These are phyloP conservation scores for Watsonalla cultraria DNA, from an alignment of 2,888 invertebrate genomes.

Conservation along the genomic window DNA sequence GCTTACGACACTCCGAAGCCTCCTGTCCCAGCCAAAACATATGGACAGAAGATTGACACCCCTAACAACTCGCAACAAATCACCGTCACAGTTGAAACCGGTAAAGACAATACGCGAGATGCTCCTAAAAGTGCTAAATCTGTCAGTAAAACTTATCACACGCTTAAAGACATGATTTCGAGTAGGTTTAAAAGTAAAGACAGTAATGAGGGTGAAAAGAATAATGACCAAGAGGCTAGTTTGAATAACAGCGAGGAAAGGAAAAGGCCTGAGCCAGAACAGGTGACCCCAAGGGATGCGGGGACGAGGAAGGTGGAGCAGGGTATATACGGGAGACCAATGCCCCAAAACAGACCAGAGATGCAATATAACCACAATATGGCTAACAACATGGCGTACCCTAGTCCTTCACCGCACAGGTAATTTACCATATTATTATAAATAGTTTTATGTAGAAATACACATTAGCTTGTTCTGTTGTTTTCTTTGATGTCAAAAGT, in stretches of 20 bases:
- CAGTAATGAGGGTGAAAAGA: constrained; percentile 75
- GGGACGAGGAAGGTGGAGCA: constrained; percentile 76
- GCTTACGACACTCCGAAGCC: constrained; percentile 69
- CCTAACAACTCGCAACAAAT: constrained; percentile 73
- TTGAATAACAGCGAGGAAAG: constrained; percentile 82
- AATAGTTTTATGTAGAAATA: too few species aligned
- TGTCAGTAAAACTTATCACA: constrained; percentile 89
- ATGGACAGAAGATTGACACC: constrained; percentile 52
- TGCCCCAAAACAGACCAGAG: constrained; percentile 70
- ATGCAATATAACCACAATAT: constrained; percentile 66
- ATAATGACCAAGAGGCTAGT: constrained; percentile 68
- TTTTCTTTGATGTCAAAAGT: too few species aligned
- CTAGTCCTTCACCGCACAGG: constrained; percentile 71
- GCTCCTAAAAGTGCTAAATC: constrained; percentile 80
- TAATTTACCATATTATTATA: constrained; percentile 17
- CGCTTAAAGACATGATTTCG: constrained; percentile 90
- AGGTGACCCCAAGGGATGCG: constrained; percentile 63
- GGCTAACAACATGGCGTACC: constrained; percentile 64
- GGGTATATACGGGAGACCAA: constrained; percentile 80
- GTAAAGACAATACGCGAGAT: constrained; percentile 77
- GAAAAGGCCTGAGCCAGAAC: constrained; percentile 62
- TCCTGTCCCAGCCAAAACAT: constrained; percentile 71
- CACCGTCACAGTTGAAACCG: constrained; percentile 79
- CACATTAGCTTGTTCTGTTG: too few species aligned
- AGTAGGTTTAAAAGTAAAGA: constrained; percentile 85